Base-by-base conservation (phyloP, 2,797 vertebrate species). In the Liparis tanakae region DNA sequence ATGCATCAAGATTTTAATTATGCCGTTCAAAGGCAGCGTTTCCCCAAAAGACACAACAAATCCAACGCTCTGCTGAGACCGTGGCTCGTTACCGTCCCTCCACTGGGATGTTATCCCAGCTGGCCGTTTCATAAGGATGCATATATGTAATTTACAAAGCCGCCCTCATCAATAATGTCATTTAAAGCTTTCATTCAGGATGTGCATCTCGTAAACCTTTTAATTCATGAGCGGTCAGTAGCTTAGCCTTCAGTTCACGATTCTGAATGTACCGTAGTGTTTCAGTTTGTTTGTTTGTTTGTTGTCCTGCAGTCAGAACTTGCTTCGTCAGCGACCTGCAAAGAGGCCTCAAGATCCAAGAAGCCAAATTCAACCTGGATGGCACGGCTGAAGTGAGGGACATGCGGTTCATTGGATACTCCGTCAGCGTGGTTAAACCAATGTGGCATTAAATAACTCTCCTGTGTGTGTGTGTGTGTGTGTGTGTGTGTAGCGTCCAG, bases 321-420 rank as follows among this genome's bases (percentile, higher is more conserved):
- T 99, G 98, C 85, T 99, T 99, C 50, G 97, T 99, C 83, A 98
- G 97, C 46, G 98, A 99, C 81, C 91, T 99, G 74, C 96, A 98
- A 33, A 93, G 98, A 61, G 98, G 98, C 20, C 92, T 97, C 25
- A 95, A 97, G 88, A 96, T 99, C 84, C 97, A 99, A 78, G 96
- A 96, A 74, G 96, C 98, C 86, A 99, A 97, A 77, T 99, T 99
- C 91, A 98, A 98, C 93, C 88, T 98, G 25, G 96, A 97, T 17
- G 97, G 96, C 50, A 95, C 94, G 50, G 94, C 95, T 55, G 96
- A 99, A 94, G 98, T 98, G 71, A 85, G 92, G 60, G 9, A 59
- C 3, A 5, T 33, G 8, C 30, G 18, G 10, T 74, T 62, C 46
- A 1, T 15, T 44, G 13, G 12, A 4, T 34, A 9, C 5, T 14